These are phyloP conservation scores for Unio delphinus DNA, from an alignment of 2,888 invertebrate species.

Conservation along the genomic window DNA sequence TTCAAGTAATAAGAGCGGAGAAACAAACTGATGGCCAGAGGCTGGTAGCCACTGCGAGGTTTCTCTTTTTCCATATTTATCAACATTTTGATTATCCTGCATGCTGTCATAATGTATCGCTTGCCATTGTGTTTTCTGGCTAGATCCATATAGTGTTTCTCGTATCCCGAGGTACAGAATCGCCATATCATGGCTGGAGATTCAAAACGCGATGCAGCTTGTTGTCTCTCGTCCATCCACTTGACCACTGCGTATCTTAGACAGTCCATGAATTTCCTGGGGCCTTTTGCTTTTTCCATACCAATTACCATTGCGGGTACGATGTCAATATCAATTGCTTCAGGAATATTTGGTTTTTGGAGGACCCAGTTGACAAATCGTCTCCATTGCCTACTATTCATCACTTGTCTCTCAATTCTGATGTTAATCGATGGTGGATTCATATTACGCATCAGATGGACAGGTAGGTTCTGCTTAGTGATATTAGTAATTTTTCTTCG, in stretches of 20 bases:
- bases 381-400: not conserved
- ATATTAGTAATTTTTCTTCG: not conserved
- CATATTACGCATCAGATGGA: constrained; percentile 15
- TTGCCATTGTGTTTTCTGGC: constrained; percentile 14
- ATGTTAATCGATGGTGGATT: constrained; percentile 31
- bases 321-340: constrained; percentile 35
- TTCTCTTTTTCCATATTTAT: not conserved
- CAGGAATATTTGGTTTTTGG: too few relatives aligned
- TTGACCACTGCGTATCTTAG: constrained; percentile 38
- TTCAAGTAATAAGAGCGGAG: constrained; percentile 35
- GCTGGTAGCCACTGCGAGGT: not conserved
- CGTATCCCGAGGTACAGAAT: constrained; percentile 35
- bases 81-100: constrained; percentile 36
- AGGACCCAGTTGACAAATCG: too few relatives aligned
- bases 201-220: not conserved
- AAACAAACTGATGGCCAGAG: constrained; percentile 16
- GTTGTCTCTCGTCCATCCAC: constrained; percentile 26
- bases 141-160: constrained; percentile 37
- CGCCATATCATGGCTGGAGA: constrained; percentile 33
- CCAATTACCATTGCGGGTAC: constrained; percentile 33
- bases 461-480: not conserved
- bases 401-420: constrained; percentile 8
- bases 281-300: constrained; percentile 18
- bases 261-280: constrained; percentile 16
- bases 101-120: constrained; percentile 35